Evolutionary conservation across 2,797 vertebrate genomes (phyloP), one percentile per base, ranked within the genome.

Genomic region (Triplophysa bombifrons): DNA sequence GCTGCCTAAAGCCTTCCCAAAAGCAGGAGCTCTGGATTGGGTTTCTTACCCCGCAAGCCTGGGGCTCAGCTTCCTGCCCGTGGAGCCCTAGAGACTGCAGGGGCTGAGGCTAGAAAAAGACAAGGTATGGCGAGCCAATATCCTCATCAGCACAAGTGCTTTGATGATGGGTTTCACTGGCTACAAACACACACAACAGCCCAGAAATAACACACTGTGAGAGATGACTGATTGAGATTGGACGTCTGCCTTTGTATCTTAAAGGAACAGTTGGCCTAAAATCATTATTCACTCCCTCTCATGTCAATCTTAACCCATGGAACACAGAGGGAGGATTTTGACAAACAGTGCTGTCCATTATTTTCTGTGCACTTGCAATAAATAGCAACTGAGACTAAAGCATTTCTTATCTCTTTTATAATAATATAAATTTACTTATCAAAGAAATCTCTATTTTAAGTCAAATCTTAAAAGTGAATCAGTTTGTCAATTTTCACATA

Each of bases 41-140:
- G 74, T 85, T 86, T 85, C 78, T 72, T 41, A 12, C 72, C 38
- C 17, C 7, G 38, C 79, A 82, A 71, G 68, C 74, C 72, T 80
- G 60, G 80, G 72, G 60, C 20, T 83, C 79, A 78, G 72, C 55
- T 74, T 70, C 65, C 58, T 76, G 51, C 58, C 72, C 77, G 77
- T 78, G 72, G 64, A 82, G 60, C 71, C 74, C 70, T 46, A 69
- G 65, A 82, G 81, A 70, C 76, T 68, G 76, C 74, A 68, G 71
- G 80, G 72, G 38, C 75, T 76, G 34, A 58, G 51, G 50, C 53
- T 72, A 69, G 80, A 78, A 51, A 76, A 65, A 78, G 41, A 53
- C 30, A 63, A 64, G 20, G 71, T 51, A 13, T 58, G 63, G 78
- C 69, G 46, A 73, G 82, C 64, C 82, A 83, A 73, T 64, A 78